Evolutionary conservation across 2,797 vertebrate species (phyloP), one percentile per base, ranked within the genome.

Genomic region (Yasuhikotakia modesta): DNA sequence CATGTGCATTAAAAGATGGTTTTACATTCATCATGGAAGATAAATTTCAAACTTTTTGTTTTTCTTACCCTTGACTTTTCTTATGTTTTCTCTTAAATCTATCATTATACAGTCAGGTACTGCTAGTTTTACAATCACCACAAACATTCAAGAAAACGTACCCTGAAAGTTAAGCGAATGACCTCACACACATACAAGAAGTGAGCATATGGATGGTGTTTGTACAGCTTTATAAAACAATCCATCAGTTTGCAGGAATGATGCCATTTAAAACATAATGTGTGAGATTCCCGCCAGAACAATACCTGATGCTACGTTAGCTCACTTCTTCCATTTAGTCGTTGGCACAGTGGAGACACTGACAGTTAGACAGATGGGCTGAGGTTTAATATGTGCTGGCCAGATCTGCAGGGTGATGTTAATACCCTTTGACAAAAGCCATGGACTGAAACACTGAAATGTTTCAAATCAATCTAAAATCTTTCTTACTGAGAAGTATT

Each of bases 371-470:
- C 72, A 87, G 79, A 80, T 48, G 30, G 57, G 61, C 70, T 70
- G 48, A 53, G 46, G 64, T 66, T 84, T 82, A 69, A 81, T 84
- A 75, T 85, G 69, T 82, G 63, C 76, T 83, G 73, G 80, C 76
- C 45, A 27, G 46, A 70, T 75, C 70, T 82, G 30, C 63, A 64
- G 43, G 48, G 13, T 69, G 32, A 76, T 69, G 67, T 70, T 76
- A 80, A 78, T 66, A 71, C 76, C 76, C 61, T 79, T 73, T 82
- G 77, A 86, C 76, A 73, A 82, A 85, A 71, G 76, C 81, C 60
- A 78, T 70, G 53, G 57, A 65, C 52, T 65, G 79, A 84, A 81
- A 80, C 52, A 52, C 77, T 27, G 78, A 67, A 81, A 76, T 70
- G 60, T 76, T 46, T 82, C 71, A 48, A 32, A 43, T 43, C 39